phyloP scores from a whole-genome alignment of 92 coral and sea anemone genomes.

The Hydrozoanthus gracilis region DNA sequence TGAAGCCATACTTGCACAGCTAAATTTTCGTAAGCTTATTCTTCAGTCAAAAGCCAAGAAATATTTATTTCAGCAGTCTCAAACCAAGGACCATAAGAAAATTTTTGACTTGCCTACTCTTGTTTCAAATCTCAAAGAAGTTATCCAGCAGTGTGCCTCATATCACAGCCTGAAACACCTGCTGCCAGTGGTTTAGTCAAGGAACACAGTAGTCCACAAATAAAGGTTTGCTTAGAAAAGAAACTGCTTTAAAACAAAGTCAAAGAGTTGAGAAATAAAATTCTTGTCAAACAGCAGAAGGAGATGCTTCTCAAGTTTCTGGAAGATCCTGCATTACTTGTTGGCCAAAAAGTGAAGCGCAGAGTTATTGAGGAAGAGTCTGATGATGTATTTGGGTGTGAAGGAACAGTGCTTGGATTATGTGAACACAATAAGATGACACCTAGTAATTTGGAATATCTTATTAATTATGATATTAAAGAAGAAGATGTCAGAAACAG shows the following conservation, averaged over 20 bases:
- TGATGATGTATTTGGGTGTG: slow-evolving; percentile 21
- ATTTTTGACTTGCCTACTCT: slow-evolving; percentile 8
- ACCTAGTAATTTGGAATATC: background rate
- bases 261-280: slow-evolving; percentile 13
- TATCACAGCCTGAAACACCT: slow-evolving; percentile 5
- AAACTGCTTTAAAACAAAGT: background rate
- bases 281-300: slow-evolving; percentile 2
- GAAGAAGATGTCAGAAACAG: background rate
- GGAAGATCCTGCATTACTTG: background rate
- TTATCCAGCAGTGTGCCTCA: background rate
- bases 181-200: background rate
- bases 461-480: slow-evolving; percentile 12
- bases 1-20: slow-evolving; percentile 37
- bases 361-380: slow-evolving; percentile 9
- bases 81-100: background rate
- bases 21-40: slow-evolving; percentile 32
- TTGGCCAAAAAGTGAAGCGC: background rate
- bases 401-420: slow-evolving; percentile 13
- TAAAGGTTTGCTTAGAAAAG: background rate
- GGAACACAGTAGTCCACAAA: background rate
- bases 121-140: background rate
- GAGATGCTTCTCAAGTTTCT: background rate
- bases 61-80: slow-evolving; percentile 23
- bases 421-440: background rate
- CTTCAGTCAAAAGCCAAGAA: slow-evolving; percentile 20